Evolutionary conservation across 2,888 invertebrate species (phyloP).

Genomic region (Nephrotoma appendiculata): DNA sequence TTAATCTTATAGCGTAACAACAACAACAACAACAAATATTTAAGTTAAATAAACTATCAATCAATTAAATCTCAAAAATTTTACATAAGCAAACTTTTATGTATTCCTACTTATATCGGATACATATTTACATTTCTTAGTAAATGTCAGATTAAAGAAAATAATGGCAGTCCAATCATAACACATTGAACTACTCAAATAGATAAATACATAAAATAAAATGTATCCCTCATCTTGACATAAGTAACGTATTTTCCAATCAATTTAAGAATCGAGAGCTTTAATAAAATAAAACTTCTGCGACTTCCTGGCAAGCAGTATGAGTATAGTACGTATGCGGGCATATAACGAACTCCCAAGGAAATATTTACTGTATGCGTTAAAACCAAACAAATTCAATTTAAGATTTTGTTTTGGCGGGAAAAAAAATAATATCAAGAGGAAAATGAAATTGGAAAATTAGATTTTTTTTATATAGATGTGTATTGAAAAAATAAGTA

Average conservation of each 20-base stretch:
- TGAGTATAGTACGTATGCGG: too few relatives aligned
- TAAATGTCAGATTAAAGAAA: not conserved
- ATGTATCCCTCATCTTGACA: not conserved
- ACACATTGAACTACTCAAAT: not conserved
- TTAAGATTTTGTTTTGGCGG: not conserved
- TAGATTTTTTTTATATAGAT: not conserved
- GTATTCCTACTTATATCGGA: not conserved
- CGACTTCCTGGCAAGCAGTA: not conserved
- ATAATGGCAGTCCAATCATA: not conserved
- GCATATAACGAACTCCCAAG: not conserved
- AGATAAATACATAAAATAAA: not conserved
- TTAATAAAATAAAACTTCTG: not conserved
- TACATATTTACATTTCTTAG: not conserved
- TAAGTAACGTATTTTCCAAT: not conserved
- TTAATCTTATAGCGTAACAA: not conserved
- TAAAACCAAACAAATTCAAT: not conserved
- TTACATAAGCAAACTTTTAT: not conserved
- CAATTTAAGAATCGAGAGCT: not conserved
- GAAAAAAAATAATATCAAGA: not conserved
- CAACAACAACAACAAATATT: not conserved
- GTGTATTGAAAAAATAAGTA: too few relatives aligned
- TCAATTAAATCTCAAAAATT: not conserved
- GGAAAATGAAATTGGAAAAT: not conserved
- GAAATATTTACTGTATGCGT: not conserved
- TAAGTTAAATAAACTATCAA: not conserved